These are phyloP conservation scores for rat (Rattus norvegicus) DNA, from an alignment of 2,113 vertebrate genomes.

Conservation along the genomic window GRCr8 NC_086033.1:68712501-68713000, in stretches of 20 bases:
- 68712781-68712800: not conserved
- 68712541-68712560: not conserved
- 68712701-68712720: not conserved
- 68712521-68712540: not conserved
- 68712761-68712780: not conserved
- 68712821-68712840: not conserved
- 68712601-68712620: not conserved
- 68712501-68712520: not conserved
- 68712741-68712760: not conserved
- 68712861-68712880: not conserved
- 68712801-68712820: not conserved
- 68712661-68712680: no score
- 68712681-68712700: not conserved
- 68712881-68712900: not conserved
- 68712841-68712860: constrained; percentile 35
- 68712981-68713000: not conserved
- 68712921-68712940: not conserved
- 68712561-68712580: not conserved
- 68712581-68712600: not conserved
- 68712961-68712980: not conserved
- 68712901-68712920: not conserved
- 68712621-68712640: no score
- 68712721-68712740: not conserved
- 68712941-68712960: constrained; percentile 14
- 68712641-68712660: not conserved